Evolutionary conservation across 2,888 invertebrate genomes (phyloP).

Genomic region (Pristionchus entomophagus): DNA sequence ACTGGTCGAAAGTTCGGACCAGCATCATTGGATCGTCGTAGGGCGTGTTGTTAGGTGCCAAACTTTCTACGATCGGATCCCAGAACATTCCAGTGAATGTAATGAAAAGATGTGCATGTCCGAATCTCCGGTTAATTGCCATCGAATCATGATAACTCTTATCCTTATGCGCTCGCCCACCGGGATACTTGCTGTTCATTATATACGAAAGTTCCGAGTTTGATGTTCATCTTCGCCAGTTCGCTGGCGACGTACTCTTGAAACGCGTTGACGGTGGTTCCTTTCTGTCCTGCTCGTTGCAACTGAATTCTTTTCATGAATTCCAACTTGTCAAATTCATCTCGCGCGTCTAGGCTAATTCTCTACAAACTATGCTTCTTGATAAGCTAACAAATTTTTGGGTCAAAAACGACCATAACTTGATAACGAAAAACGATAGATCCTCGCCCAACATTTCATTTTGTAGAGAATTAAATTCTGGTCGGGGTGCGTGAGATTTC

Average conservation of each 20-base stretch:
- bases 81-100: no score
- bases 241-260: neutral
- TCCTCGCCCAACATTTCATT: no score
- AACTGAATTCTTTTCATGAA: neutral
- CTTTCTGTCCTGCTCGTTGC: neutral
- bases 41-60: no score
- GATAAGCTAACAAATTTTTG: neutral
- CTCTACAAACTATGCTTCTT: no score
- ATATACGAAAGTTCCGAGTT: neutral
- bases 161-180: slow-evolving; percentile 4
- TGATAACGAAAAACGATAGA: no score
- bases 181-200: neutral
- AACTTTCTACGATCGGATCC: no score
- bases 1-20: neutral
- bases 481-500: no score
- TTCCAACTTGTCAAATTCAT: neutral
- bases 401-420: no score
- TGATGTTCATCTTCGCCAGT: neutral
- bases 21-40: neutral
- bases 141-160: neutral
- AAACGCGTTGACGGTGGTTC: neutral
- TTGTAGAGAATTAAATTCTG: no score
- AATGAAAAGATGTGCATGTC: neutral
- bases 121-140: neutral
- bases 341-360: neutral